These are phyloP conservation scores for Agriopis leucophaearia DNA, from an alignment of 2,888 invertebrate genomes.

Conservation along the genomic window DNA sequence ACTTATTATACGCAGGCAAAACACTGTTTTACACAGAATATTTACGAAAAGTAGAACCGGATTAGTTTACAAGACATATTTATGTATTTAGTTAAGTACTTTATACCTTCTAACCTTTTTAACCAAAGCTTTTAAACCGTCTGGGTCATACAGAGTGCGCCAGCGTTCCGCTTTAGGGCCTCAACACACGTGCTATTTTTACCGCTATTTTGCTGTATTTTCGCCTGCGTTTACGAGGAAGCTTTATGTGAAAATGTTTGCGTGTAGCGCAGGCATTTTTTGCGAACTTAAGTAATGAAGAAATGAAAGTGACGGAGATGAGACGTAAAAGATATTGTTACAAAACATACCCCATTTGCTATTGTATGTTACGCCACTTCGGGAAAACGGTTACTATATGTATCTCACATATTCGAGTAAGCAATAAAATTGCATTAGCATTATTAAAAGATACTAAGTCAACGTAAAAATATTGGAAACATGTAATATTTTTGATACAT, in stretches of 20 bases:
- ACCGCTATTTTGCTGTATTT: conserved; percentile 44
- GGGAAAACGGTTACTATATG: conserved; percentile 5
- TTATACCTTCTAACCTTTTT: neutral
- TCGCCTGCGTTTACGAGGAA: conserved; percentile 39
- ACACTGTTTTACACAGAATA: too few species aligned
- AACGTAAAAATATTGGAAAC: too few species aligned
- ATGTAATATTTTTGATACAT: too few species aligned
- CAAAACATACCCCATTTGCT: conserved; percentile 25
- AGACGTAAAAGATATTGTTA: conserved; percentile 35
- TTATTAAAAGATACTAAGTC: neutral
- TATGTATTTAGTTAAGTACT: neutral
- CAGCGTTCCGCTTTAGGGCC: conserved; percentile 54
- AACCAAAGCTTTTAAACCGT: conserved; percentile 14
- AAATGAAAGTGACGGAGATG: conserved; percentile 36
- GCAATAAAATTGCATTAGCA: conserved; percentile 18
- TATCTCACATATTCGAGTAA: neutral
- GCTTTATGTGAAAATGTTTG: conserved; percentile 41
- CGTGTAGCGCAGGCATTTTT: conserved; percentile 37
- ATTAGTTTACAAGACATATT: neutral
- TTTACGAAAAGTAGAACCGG: neutral
- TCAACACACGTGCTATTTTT: conserved; percentile 53
- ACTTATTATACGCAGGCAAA: too few species aligned
- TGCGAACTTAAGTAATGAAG: conserved; percentile 41
- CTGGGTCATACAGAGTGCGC: conserved; percentile 17
- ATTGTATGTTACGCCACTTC: conserved; percentile 19